Percentiles rank a stretch among this genome's conserved stretches.
phyloP scores from a whole-genome alignment of 35 echinoderm and acorn worm species.

The Ophiothrix spiculata region DNA sequence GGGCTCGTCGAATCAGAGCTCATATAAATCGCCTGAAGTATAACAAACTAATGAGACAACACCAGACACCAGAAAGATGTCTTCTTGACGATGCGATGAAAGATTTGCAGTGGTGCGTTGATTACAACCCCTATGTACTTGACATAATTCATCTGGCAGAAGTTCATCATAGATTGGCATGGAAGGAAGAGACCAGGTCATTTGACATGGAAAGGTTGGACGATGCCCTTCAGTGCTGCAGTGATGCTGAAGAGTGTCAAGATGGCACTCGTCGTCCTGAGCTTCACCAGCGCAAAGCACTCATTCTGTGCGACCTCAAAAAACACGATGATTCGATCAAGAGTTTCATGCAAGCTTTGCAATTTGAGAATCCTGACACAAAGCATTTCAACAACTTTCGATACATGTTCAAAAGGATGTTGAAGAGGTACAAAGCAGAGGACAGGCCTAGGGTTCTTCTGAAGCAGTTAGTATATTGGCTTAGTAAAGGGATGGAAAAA shows the following conservation, averaged over 20 bases:
- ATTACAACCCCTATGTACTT: background rate
- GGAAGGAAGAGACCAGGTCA: background rate
- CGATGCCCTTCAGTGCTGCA: background rate
- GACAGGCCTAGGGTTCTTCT: background rate
- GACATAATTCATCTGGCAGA: background rate
- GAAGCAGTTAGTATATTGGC: background rate
- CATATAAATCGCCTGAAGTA: background rate
- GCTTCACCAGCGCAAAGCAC: background rate
- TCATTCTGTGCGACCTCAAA: background rate
- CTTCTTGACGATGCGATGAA: background rate
- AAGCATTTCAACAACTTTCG: background rate
- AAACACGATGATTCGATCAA: background rate
- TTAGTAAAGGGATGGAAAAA: background rate
- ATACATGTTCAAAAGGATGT: background rate
- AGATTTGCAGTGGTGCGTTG: background rate
- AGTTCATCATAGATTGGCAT: background rate
- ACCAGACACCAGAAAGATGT: background rate
- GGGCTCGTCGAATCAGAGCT: background rate
- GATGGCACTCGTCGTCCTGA: background rate
- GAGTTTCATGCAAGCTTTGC: background rate
- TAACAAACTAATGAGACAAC: background rate
- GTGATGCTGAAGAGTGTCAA: background rate
- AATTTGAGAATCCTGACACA: background rate
- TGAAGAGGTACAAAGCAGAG: background rate
- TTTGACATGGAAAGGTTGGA: background rate